Percentiles rank a stretch among this genome's conserved stretches.
Conservation (phyloP, 2,888 invertebrate genomes). For the Oligia latruncula region DNA sequence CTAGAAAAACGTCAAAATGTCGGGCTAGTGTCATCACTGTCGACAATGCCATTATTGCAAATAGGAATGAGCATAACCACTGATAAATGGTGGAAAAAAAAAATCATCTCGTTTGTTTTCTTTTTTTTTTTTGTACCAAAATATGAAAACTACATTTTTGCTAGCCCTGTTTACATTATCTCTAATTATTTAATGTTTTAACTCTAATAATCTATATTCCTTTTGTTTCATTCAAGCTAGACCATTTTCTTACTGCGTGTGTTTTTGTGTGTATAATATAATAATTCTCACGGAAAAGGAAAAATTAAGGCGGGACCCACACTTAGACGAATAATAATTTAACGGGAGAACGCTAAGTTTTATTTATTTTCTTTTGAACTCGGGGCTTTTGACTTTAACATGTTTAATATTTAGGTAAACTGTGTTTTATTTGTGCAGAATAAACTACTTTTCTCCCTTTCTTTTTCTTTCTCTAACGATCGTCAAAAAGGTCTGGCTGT, state of each 20-base stretch:
- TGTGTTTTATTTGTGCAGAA: not conserved
- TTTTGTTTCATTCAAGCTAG: not conserved
- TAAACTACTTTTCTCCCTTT: not conserved
- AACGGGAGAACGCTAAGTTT: not conserved
- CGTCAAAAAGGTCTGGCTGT: not conserved
- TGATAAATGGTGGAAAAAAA: not conserved
- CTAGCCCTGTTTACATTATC: not conserved
- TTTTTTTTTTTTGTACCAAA: not conserved
- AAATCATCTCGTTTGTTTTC: not conserved
- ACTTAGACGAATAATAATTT: not conserved
- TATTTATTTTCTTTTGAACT: not conserved
- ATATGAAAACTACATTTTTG: not conserved
- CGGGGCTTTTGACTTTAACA: not conserved
- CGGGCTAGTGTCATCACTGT: slow-evolving; percentile 32
- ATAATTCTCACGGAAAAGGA: not conserved
- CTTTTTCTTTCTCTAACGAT: not conserved
- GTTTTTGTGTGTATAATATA: not conserved
- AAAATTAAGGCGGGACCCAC: too few species aligned
- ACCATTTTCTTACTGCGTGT: not conserved
- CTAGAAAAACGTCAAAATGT: slow-evolving; percentile 31
- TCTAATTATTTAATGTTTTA: not conserved
- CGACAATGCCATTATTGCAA: slow-evolving; percentile 29
- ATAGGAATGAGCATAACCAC: slow-evolving; percentile 55
- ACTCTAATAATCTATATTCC: not conserved
- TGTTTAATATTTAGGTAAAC: not conserved